Evolutionary conservation across 1,140 invertebrate species (phyloP).

Genomic region (Meloidogyne hapla): DNA sequence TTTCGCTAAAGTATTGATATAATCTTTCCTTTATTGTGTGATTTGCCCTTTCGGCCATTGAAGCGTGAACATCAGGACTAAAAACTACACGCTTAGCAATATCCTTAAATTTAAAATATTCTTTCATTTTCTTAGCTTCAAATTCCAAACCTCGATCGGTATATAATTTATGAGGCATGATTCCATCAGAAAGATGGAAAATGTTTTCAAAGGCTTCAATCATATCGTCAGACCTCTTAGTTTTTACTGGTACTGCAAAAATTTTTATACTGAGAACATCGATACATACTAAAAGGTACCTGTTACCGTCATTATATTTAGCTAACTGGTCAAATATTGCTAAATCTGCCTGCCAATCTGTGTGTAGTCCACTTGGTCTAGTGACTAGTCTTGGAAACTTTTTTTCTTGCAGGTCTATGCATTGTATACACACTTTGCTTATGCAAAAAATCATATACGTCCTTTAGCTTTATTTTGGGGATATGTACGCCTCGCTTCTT

Average conservation of each 20-base stretch:
- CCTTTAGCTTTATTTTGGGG: constrained; percentile 11
- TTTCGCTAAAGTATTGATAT: constrained; percentile 39
- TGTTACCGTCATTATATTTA: constrained; percentile 22
- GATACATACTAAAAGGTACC: constrained; percentile 42
- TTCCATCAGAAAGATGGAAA: not conserved
- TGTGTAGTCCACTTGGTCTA: constrained; percentile 28
- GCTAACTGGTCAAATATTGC: constrained; percentile 29
- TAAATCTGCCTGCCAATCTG: constrained; percentile 44
- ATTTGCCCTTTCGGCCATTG: constrained; percentile 39
- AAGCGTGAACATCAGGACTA: constrained; percentile 39
- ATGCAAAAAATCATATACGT: constrained; percentile 33
- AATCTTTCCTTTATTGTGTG: constrained; percentile 41
- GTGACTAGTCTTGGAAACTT: constrained; percentile 29
- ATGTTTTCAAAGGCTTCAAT: constrained; percentile 31
- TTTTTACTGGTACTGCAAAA: constrained; percentile 39
- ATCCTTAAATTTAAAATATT: constrained; percentile 31
- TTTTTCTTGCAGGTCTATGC: not conserved
- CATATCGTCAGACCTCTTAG: constrained; percentile 28
- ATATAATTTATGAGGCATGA: constrained; percentile 35
- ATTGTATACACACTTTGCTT: constrained; percentile 37
- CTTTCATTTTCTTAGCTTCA: constrained; percentile 19
- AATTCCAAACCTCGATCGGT: constrained; percentile 42
- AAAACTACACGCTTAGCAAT: constrained; percentile 13
- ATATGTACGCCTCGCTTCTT: constrained; percentile 21
- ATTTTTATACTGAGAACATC: constrained; percentile 39